Base-by-base conservation (phyloP, 2,888 invertebrate genomes). In the Aproaerema taeniolella region DNA sequence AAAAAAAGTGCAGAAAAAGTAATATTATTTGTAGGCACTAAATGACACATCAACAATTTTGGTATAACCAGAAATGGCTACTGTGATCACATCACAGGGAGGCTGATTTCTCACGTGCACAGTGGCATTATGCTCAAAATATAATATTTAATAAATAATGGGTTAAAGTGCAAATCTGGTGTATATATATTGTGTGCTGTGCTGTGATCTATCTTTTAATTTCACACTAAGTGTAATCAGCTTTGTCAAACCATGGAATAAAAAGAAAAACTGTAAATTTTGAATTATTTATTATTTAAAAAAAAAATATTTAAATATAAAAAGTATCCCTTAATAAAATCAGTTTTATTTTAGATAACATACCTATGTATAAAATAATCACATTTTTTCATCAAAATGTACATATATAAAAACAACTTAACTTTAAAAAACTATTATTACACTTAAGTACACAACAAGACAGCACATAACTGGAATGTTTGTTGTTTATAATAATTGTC, bases 401-500 rank as follows among this genome's bases (percentile, higher is more conserved):
- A 85, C 83, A 85, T 45, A 72, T 72, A 81, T 62, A 66, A 61
- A 66, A 68, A 66, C 61, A 63, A 58, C 49, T 57, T 64, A 24
- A n/a, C n/a, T n/a, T n/a, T n/a, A n/a, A n/a, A 56, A 38, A 45
- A 39, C 45, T 50, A 52, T 46, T 53, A 44, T 46, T 64, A 68
- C 37, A 63, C 80, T 37, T 83, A 85, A 83, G 85, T 83, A 83
- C 75, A 74, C 65, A 76, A 71, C 71, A 72, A 55, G 77, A 80
- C 83, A 82, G 82, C 80, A 82, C 77, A 67, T 58, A 58, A 66
- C 76, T 79, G 83, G 83, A 85, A 83, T 82, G 82, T 80, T 68
- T 58, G 42, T 49, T 53, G 60, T 64, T n/a, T 61, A 53, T 55
- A 55, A 51, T 56, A 56, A 46, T 51, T 43, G 47, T 51, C 50